These are phyloP conservation scores for Noctilio leporinus DNA, from an alignment of 2,113 vertebrate species.

Conservation along the genomic window DNA sequence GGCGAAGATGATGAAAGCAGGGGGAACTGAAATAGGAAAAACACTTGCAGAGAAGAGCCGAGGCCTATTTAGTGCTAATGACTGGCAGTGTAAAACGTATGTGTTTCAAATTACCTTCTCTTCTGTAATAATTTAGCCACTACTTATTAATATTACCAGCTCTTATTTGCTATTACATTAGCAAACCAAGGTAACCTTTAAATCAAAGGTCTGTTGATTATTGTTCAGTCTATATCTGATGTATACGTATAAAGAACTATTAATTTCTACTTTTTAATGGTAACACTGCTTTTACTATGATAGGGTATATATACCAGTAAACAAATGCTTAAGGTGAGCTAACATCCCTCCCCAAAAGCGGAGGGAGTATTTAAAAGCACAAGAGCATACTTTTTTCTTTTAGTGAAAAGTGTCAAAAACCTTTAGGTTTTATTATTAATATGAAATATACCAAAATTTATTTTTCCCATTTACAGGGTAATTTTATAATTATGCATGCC, in stretches of 20 bases:
- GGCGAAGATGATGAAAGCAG: conserved; percentile 99
- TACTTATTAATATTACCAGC: not conserved
- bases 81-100: conserved; percentile 99
- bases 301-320: not conserved
- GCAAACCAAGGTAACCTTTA: not conserved
- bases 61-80: conserved; percentile 97
- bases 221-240: not conserved
- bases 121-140: not conserved
- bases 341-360: not conserved
- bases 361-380: not conserved
- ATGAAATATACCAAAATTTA: not conserved
- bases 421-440: not conserved
- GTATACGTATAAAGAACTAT: not conserved
- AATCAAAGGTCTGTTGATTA: not conserved
- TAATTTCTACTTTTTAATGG: not conserved
- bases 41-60: conserved; percentile 97
- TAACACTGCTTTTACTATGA: not conserved
- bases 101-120: conserved; percentile 39
- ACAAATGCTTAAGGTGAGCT: not conserved
- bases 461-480: not conserved
- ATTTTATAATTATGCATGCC: not conserved
- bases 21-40: conserved; percentile 98
- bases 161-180: not conserved
- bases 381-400: not conserved
- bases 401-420: not conserved